A percentile compares a stretch with the other conserved stretches of the same genome.
Evolutionary conservation across 2,888 invertebrate genomes (phyloP).

Genomic region (Hanleya hanleyi): DNA sequence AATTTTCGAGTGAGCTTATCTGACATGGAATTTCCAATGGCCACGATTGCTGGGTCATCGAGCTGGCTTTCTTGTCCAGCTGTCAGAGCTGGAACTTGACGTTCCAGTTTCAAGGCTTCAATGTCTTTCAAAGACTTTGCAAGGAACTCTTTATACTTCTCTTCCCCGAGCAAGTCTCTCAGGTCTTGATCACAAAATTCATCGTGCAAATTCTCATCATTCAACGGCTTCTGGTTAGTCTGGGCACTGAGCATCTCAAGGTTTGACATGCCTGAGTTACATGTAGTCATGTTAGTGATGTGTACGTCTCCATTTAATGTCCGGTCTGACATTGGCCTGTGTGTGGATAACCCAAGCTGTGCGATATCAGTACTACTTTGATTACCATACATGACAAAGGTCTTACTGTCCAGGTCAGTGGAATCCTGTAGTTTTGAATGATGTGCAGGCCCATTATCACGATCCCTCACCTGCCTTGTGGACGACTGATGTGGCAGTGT

Average conservation of each 20-base stretch:
- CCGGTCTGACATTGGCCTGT: slow-evolving; percentile 49
- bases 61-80: neutral
- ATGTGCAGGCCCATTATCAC: no score
- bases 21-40: neutral
- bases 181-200: slow-evolving; percentile 38
- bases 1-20: neutral
- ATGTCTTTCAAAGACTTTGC: slow-evolving; percentile 49
- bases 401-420: no score
- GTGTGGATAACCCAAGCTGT: slow-evolving; percentile 57
- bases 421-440: no score
- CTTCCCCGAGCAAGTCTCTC: slow-evolving; percentile 43
- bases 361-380: slow-evolving; percentile 20
- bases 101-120: slow-evolving; percentile 24
- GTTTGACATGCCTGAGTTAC: no score
- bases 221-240: neutral
- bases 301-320: slow-evolving; percentile 14
- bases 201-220: slow-evolving; percentile 37
- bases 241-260: no score
- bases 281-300: no score
- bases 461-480: no score
- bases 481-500: no score
- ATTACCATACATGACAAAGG: neutral
- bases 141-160: slow-evolving; percentile 53
- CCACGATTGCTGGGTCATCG: neutral
- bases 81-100: neutral